Percentiles rank a stretch among this genome's conserved stretches.
Conservation (phyloP, 1,140 invertebrate genomes). For the Microplitis demolitor region DNA sequence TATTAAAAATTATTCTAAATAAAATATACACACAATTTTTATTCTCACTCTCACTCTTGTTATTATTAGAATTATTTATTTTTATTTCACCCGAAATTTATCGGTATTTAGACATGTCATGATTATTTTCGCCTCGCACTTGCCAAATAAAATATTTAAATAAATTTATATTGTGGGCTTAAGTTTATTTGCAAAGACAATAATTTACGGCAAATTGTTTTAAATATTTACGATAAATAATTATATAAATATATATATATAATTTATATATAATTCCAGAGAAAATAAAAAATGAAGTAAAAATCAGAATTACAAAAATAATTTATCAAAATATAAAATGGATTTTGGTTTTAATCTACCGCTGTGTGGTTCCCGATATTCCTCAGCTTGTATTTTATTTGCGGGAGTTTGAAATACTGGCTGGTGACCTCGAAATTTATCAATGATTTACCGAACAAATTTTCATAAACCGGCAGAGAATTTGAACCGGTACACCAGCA, state of each 20-base stretch:
- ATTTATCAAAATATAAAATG: background rate
- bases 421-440: conserved; percentile 13
- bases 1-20: background rate
- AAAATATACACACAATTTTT: background rate
- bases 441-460: conserved; percentile 15
- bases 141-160: background rate
- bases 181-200: too few relatives aligned
- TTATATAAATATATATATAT: too few relatives aligned
- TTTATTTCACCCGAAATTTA: too few relatives aligned
- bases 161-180: background rate
- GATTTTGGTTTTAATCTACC: background rate
- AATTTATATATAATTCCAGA: too few relatives aligned
- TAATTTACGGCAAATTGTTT: background rate
- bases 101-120: too few relatives aligned
- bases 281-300: background rate
- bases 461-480: conserved; percentile 3
- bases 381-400: background rate
- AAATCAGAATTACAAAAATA: too few relatives aligned
- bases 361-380: background rate
- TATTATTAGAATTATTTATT: too few relatives aligned
- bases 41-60: too few relatives aligned
- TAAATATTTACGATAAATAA: background rate
- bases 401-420: background rate
- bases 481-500: background rate
- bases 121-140: too few relatives aligned